A percentile compares a stretch with the other conserved stretches of the same genome.
Evolutionary conservation across 1,140 invertebrate genomes (phyloP).

Genomic region (Diorhabda elongata): DNA sequence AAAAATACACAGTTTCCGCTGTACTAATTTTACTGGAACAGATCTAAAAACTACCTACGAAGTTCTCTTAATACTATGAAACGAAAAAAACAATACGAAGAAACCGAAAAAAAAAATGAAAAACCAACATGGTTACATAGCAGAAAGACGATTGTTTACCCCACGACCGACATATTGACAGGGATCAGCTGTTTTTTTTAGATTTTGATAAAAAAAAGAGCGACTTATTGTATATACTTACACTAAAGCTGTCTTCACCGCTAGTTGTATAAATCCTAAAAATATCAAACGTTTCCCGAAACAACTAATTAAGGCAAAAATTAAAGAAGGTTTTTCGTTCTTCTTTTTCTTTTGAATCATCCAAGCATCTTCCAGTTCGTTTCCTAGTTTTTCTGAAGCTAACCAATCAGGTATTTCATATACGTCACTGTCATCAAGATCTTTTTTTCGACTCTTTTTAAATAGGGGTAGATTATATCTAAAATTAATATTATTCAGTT

Average conservation of each 20-base stretch:
- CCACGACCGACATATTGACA: no score
- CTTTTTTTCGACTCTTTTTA: conserved; percentile 19
- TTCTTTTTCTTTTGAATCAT: conserved; percentile 18
- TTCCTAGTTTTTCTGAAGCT: conserved; percentile 21
- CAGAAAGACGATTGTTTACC: no score
- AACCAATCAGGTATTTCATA: conserved; percentile 21
- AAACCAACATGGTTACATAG: no score
- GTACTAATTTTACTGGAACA: no score
- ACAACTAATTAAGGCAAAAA: conserved; percentile 8
- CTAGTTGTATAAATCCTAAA: conserved; percentile 17
- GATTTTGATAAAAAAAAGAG: no score
- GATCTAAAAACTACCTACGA: no score
- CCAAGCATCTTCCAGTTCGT: conserved; percentile 25
- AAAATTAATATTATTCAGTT: neutral
- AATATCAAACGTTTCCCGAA: conserved; percentile 24
- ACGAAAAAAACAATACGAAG: no score
- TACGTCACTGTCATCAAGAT: conserved; percentile 26
- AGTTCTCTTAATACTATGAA: no score
- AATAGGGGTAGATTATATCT: conserved; percentile 23
- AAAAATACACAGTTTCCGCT: no score
- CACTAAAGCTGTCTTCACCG: conserved; percentile 16
- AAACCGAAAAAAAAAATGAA: no score
- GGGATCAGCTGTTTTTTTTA: no score
- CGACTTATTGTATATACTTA: conserved; percentile 13
- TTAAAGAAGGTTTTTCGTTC: conserved; percentile 18